Evolutionary conservation across 2,888 invertebrate genomes (phyloP).

Genomic region (Zaprionus obscuricornis): DNA sequence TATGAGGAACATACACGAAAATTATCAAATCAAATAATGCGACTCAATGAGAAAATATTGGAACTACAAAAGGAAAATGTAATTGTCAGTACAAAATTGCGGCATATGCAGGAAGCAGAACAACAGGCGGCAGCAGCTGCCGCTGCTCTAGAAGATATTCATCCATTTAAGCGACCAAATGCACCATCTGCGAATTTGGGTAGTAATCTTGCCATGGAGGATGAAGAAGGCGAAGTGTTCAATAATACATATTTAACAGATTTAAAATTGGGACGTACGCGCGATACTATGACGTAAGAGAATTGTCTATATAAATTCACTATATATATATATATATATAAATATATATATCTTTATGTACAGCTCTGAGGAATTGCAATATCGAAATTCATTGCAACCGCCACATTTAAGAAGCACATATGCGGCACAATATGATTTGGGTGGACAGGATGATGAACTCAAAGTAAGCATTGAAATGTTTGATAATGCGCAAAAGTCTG

Average conservation of each 20-base stretch:
- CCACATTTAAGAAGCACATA: slow-evolving; percentile 94
- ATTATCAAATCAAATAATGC: slow-evolving; percentile 80
- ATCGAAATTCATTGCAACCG: slow-evolving; percentile 92
- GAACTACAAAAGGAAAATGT: slow-evolving; percentile 81
- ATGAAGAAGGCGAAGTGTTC: slow-evolving; percentile 93
- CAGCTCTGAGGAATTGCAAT: slow-evolving; percentile 88
- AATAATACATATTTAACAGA: slow-evolving; percentile 91
- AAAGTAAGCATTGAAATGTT: slow-evolving; percentile 84
- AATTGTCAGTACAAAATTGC: slow-evolving; percentile 78
- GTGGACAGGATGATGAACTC: slow-evolving; percentile 87
- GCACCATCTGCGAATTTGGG: slow-evolving; percentile 62
- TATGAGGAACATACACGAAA: slow-evolving; percentile 80
- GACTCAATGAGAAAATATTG: slow-evolving; percentile 81
- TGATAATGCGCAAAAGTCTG: slow-evolving; percentile 5
- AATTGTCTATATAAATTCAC: neutral
- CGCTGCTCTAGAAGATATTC: slow-evolving; percentile 25
- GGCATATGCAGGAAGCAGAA: slow-evolving; percentile 63
- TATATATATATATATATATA: neutral
- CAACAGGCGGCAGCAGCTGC: slow-evolving; percentile 2
- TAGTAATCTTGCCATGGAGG: slow-evolving; percentile 88
- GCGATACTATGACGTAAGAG: slow-evolving; percentile 71
- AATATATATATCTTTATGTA: neutral
- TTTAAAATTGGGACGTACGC: slow-evolving; percentile 85
- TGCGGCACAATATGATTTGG: slow-evolving; percentile 90
- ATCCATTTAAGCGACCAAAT: slow-evolving; percentile 66